Base-by-base conservation (phyloP, 2,888 invertebrate genomes). In the Trachelus troglodyta region DNA sequence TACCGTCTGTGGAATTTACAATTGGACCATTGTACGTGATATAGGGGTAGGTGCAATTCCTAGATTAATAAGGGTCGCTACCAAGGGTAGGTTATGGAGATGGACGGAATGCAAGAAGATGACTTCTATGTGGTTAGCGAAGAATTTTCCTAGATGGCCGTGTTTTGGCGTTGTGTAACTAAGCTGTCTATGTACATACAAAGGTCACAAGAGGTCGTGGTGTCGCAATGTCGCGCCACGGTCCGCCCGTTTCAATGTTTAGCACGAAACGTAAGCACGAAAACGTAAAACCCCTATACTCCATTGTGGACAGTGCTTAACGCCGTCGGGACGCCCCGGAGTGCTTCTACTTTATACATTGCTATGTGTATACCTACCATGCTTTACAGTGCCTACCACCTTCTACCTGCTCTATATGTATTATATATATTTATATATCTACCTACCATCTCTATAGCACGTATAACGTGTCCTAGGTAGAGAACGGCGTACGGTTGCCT, bases 301-400 rank as follows among this genome's bases (percentile, higher is more conserved):
- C 81, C 80, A 82, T 83, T 83, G 83, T 79, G 82, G 84, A 78
- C 82, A 82, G 79, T 82, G 84, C 81, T 87, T 86, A 86, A 86
- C 85, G 85, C 81, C 83, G 81, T 81, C 82, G 77, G 76, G 83
- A 77, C 80, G 78, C 85, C 83, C 82, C 74, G 34, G 84, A 83
- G 86, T 85, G 82, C 81, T 83, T 77, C 78, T 82, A 82, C 83
- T 86, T 85, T 84, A 84, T 81, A 81, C 81, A 80, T 56, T 23
- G 56, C 56, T 56, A 23, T 23, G 56, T 56, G 56, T 56, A 56
- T 56, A 37, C 56, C 56, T 56, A 56, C 9, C 6, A 56, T 40
- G 15, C 40, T 15, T 40, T 6, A 23, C 40, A 40, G 40, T 40
- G 40, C 40, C 40, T 40, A 40, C 40, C 15, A 6, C 40, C 40